A percentile compares a stretch with the other conserved stretches of the same genome.
Evolutionary conservation across 1,140 invertebrate species (phyloP).

Genomic region (Neodiprion pinetum): DNA sequence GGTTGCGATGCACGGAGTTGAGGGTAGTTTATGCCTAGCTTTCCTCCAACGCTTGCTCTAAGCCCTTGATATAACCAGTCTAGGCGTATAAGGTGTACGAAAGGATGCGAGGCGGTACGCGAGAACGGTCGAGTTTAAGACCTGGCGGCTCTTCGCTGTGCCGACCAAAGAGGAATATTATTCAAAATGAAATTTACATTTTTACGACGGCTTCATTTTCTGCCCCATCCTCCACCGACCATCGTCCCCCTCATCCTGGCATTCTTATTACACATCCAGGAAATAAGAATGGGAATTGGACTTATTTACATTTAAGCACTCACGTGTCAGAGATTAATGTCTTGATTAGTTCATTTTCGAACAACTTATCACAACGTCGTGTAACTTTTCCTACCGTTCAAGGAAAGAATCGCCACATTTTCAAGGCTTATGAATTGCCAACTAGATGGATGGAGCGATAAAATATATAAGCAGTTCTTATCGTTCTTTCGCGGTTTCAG

Average conservation of each 20-base stretch:
- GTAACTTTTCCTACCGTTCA: too few species aligned
- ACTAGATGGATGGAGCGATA: too few species aligned
- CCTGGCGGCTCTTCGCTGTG: constrained; percentile 9
- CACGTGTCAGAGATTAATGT: constrained; percentile 25
- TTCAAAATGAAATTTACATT: constrained; percentile 32
- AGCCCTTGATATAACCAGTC: neutral
- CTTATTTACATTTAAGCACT: constrained; percentile 28
- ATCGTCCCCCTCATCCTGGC: neutral
- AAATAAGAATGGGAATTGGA: constrained; percentile 27
- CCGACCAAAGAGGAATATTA: constrained; percentile 27
- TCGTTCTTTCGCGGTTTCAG: too few species aligned
- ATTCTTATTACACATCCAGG: neutral
- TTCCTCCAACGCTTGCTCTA: neutral
- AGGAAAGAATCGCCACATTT: too few species aligned
- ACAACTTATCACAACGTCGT: neutral
- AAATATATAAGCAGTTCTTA: too few species aligned
- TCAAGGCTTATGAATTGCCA: too few species aligned
- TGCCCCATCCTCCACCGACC: neutral
- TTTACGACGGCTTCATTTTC: constrained; percentile 26
- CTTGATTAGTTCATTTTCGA: constrained; percentile 26
- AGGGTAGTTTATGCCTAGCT: neutral
- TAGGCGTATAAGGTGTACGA: neutral
- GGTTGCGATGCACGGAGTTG: neutral
- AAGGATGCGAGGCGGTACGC: neutral
- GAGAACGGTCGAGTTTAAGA: neutral